phyloP scores from a whole-genome alignment of 2,888 invertebrate genomes.

The Lycaena phlaeas region DNA sequence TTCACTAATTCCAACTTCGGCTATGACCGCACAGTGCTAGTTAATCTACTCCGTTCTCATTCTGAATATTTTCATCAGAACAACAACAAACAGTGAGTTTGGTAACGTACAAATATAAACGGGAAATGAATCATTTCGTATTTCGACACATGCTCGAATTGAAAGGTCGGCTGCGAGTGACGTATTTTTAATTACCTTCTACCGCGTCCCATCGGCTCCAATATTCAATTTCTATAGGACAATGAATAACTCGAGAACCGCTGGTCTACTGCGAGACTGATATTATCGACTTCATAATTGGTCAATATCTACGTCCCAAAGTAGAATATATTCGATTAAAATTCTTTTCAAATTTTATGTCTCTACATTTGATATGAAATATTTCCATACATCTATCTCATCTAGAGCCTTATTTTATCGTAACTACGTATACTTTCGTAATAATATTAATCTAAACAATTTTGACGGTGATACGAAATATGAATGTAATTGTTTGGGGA shows the following conservation, averaged over 20 bases:
- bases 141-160: conserved; percentile 67
- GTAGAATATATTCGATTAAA: not conserved
- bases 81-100: conserved; percentile 29
- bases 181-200: conserved; percentile 70
- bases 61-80: conserved; percentile 27
- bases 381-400: no score
- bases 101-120: conserved; percentile 53
- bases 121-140: conserved; percentile 65
- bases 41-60: conserved; percentile 20
- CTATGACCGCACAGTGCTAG: conserved; percentile 17
- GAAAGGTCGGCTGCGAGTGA: conserved; percentile 68
- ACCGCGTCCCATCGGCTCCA: conserved; percentile 46
- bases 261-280: conserved; percentile 18
- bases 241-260: conserved; percentile 48
- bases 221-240: conserved; percentile 63
- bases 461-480: no score
- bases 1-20: conserved; percentile 9
- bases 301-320: not conserved
- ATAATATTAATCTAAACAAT: no score
- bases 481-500: no score
- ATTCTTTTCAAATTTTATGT: no score
- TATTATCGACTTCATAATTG: conserved; percentile 16
- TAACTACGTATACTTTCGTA: no score
- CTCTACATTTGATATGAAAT: no score
- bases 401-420: no score